phyloP scores from a whole-genome alignment of 2,888 invertebrate genomes.

The Synergus umbraculus region DNA sequence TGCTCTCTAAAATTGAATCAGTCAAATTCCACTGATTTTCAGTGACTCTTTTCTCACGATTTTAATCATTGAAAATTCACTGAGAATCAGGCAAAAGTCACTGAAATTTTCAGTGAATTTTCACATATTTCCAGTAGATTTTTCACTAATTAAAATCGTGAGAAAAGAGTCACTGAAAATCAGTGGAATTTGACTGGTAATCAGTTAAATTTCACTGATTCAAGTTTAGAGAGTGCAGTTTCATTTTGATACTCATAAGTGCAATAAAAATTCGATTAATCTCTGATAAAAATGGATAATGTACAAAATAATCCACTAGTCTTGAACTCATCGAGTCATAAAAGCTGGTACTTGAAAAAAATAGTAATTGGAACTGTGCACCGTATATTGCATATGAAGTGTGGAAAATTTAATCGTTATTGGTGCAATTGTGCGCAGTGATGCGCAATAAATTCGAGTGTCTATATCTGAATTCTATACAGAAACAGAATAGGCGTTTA shows the following conservation, averaged over 20 bases:
- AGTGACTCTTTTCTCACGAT: too few relatives aligned
- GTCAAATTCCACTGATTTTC: too few relatives aligned
- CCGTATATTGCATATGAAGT: slow-evolving; percentile 36
- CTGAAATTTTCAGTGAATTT: too few relatives aligned
- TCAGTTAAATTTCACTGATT: too few relatives aligned
- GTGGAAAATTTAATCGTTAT: slow-evolving; percentile 28
- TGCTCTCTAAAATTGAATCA: too few relatives aligned
- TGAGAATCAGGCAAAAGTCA: too few relatives aligned
- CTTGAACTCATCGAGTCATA: slow-evolving; percentile 16
- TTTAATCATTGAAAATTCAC: too few relatives aligned
- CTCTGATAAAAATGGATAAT: background rate
- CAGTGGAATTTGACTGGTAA: too few relatives aligned
- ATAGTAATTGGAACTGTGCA: slow-evolving; percentile 28
- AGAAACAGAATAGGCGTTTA: slow-evolving; percentile 6
- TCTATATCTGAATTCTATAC: slow-evolving; percentile 15
- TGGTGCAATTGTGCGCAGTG: slow-evolving; percentile 25
- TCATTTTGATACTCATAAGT: background rate
- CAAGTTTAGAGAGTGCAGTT: too few relatives aligned
- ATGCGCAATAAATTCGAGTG: slow-evolving; percentile 26
- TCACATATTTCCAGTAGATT: too few relatives aligned
- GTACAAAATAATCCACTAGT: background rate
- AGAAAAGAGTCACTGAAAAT: too few relatives aligned
- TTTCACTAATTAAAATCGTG: too few relatives aligned
- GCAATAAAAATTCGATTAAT: background rate
- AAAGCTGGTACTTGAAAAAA: slow-evolving; percentile 28